Conservation (phyloP, 2,888 invertebrate genomes). For the Meandrusa payeni region DNA sequence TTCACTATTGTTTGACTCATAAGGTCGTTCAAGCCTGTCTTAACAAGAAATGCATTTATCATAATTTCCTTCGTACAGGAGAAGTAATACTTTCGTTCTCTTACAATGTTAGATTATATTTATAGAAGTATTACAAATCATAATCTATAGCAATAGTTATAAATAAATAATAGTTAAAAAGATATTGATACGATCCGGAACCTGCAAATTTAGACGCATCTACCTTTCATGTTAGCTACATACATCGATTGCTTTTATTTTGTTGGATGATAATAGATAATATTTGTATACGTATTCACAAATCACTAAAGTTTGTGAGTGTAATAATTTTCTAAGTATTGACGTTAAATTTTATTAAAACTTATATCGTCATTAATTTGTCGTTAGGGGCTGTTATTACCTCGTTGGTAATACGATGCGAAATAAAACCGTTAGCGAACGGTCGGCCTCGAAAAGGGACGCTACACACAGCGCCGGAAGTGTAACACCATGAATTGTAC, state of each 20-base stretch:
- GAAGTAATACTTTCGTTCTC: too few relatives aligned
- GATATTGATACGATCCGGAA: too few relatives aligned
- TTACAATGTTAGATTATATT: too few relatives aligned
- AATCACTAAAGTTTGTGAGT: too few relatives aligned
- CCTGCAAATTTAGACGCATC: too few relatives aligned
- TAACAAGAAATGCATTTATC: conserved; percentile 22
- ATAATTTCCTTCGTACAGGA: conserved; percentile 7
- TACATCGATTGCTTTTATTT: too few relatives aligned
- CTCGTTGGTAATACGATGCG: conserved; percentile 40
- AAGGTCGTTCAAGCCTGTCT: conserved; percentile 30
- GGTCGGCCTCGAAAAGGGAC: conserved; percentile 57
- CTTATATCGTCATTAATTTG: conserved; percentile 32
- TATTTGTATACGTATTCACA: too few relatives aligned
- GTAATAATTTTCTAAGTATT: neutral
- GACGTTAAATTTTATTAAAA: neutral
- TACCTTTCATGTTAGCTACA: too few relatives aligned
- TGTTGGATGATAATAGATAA: too few relatives aligned
- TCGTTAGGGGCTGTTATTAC: conserved; percentile 37
- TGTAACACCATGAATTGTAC: conserved; percentile 51
- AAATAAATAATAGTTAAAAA: too few relatives aligned
- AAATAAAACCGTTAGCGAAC: conserved; percentile 53
- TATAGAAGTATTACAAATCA: too few relatives aligned
- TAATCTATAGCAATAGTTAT: too few relatives aligned
- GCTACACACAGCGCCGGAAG: conserved; percentile 46
- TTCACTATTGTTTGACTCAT: conserved; percentile 48